phyloP scores from a whole-genome alignment of 64 coral and sea anemone genomes.

The Montipora capricornis region DNA sequence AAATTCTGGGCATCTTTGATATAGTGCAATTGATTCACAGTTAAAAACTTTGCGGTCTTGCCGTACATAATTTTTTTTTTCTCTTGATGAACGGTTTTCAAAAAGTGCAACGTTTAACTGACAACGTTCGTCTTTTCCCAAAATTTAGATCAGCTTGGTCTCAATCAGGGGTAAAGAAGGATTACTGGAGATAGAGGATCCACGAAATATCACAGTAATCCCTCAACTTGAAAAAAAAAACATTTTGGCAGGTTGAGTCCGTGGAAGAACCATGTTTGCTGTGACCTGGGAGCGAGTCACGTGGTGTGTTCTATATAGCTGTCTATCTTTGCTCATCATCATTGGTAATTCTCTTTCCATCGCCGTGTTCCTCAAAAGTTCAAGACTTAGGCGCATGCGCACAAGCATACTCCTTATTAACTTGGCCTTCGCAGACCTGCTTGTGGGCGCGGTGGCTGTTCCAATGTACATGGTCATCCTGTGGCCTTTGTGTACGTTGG shows the following conservation, averaged over 20 bases:
- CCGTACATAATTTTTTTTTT: too few relatives aligned
- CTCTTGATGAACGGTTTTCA: too few relatives aligned
- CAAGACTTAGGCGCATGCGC: conserved; percentile 68
- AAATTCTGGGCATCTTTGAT: too few relatives aligned
- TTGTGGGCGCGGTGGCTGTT: conserved; percentile 74
- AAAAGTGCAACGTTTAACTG: too few relatives aligned
- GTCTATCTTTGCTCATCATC: conserved; percentile 49
- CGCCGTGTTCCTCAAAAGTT: conserved; percentile 54
- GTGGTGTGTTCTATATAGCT: conserved; percentile 56
- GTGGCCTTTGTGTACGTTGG: conserved; percentile 29
- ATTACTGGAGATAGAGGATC: too few relatives aligned
- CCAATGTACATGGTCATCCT: conserved; percentile 79
- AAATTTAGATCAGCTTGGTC: too few relatives aligned
- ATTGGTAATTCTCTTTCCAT: conserved; percentile 65
- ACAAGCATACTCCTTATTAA: conserved; percentile 69
- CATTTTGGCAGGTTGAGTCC: background rate
- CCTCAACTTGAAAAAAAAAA: too few relatives aligned
- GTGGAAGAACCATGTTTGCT: background rate
- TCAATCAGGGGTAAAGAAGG: too few relatives aligned
- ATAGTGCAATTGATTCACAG: too few relatives aligned
- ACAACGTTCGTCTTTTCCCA: too few relatives aligned
- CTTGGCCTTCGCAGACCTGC: conserved; percentile 73
- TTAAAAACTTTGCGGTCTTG: too few relatives aligned
- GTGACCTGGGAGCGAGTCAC: conserved; percentile 1
- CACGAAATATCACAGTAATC: too few relatives aligned